These are phyloP conservation scores for Clarias batrachus DNA, from an alignment of 2,113 vertebrate genomes.

Conservation along the genomic window DNA sequence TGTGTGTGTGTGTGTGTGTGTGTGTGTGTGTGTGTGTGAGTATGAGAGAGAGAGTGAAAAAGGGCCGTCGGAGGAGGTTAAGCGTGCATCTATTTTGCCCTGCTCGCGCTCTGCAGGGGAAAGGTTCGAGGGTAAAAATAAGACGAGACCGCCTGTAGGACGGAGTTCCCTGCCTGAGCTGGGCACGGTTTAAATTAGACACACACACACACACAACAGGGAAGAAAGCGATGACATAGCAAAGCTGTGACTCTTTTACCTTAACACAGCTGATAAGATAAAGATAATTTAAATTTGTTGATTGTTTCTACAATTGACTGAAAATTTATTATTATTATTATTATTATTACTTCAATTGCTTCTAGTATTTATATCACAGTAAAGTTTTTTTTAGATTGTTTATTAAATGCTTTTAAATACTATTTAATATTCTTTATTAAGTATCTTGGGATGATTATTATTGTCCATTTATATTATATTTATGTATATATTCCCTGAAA, in stretches of 20 bases:
- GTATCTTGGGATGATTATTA: neutral
- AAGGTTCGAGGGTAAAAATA: neutral
- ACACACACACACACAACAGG: slow-evolving; percentile 1
- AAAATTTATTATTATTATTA: neutral
- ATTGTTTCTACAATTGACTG: neutral
- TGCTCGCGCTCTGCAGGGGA: neutral
- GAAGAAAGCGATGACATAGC: neutral
- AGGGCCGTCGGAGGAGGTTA: neutral
- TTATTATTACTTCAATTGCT: neutral
- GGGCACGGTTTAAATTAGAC: slow-evolving; percentile 4
- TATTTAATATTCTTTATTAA: too few species aligned
- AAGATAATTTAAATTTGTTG: neutral
- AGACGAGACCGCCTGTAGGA: neutral
- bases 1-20: too few species aligned
- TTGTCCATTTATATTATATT: neutral
- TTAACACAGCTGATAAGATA: neutral
- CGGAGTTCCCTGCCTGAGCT: slow-evolving; percentile 7
- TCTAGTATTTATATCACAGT: neutral
- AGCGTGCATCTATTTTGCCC: neutral
- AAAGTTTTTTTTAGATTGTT: neutral
- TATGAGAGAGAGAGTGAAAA: too few species aligned
- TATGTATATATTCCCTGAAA: neutral
- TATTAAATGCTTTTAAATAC: too few species aligned
- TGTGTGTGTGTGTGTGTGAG: too few species aligned
- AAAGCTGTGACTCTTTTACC: slow-evolving; percentile 10